A percentile compares a stretch with the other conserved stretches of the same genome.
These are phyloP conservation scores for Timema cristinae DNA, from an alignment of 2,888 invertebrate species.

Conservation along the genomic window DNA sequence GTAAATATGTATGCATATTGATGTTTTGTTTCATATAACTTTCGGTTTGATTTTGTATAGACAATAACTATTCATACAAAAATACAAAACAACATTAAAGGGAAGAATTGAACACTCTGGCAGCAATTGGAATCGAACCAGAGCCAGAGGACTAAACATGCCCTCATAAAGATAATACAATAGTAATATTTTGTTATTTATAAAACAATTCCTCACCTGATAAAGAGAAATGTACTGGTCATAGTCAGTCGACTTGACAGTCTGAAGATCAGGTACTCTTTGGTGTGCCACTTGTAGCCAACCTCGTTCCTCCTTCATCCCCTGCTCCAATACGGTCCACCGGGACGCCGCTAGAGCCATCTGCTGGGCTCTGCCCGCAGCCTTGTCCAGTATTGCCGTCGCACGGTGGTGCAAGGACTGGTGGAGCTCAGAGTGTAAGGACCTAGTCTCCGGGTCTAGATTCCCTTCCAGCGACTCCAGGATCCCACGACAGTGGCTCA, in stretches of 20 bases:
- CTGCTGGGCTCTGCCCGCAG: conserved; percentile 74
- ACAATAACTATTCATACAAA: too few species aligned
- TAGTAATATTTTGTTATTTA: too few species aligned
- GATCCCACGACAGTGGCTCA: conserved; percentile 82
- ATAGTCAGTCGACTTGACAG: conserved; percentile 77
- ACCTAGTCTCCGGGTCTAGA: conserved; percentile 73
- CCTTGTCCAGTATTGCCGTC: conserved; percentile 71
- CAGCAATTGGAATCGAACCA: too few species aligned
- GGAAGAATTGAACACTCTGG: too few species aligned
- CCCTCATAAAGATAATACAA: too few species aligned
- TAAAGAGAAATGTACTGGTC: conserved; percentile 80
- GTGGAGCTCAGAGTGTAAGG: conserved; percentile 68
- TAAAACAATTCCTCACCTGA: conserved; percentile 41
- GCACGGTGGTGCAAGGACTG: conserved; percentile 73
- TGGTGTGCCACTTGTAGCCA: conserved; percentile 83
- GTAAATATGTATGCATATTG: too few species aligned
- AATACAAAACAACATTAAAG: too few species aligned
- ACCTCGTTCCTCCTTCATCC: conserved; percentile 75
- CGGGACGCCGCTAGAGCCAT: conserved; percentile 81
- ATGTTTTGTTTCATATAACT: too few species aligned
- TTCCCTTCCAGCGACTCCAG: conserved; percentile 81
- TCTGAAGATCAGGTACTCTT: conserved; percentile 73
- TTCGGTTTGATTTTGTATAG: too few species aligned
- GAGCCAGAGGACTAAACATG: too few species aligned
- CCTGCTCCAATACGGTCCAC: conserved; percentile 76